Percentiles rank a stretch among this genome's conserved stretches.
Conservation (phyloP, 2,888 invertebrate species). For the Lepetodrilus schrolli region DNA sequence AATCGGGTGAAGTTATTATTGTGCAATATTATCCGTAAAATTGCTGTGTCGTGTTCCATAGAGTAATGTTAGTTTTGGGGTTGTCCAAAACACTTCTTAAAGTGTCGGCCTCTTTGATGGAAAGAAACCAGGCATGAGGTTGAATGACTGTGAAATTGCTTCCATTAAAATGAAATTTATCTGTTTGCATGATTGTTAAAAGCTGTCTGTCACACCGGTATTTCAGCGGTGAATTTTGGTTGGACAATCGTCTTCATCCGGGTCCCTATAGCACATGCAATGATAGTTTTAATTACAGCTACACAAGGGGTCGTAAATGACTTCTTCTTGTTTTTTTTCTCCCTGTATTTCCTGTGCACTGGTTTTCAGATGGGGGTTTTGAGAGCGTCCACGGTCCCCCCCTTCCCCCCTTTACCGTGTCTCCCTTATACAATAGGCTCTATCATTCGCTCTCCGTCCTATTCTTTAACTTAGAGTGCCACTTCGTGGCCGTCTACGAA, state of each 20-base stretch:
- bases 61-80: constrained; percentile 12
- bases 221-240: too few species aligned
- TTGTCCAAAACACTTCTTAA: neutral
- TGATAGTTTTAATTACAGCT: constrained; percentile 18
- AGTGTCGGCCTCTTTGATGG: neutral
- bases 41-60: constrained; percentile 1
- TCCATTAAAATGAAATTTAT: constrained; percentile 33
- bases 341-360: neutral
- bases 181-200: constrained; percentile 21
- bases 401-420: neutral
- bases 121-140: constrained; percentile 21
- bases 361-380: neutral
- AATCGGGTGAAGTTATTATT: too few species aligned
- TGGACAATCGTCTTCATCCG: too few species aligned
- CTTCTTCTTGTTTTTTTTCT: too few species aligned
- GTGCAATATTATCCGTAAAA: constrained; percentile 18
- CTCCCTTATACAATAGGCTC: neutral
- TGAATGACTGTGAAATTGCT: constrained; percentile 29
- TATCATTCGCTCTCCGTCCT: neutral
- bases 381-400: neutral
- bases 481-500: neutral
- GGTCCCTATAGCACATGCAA: neutral
- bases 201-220: neutral
- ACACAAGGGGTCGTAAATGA: constrained; percentile 15
- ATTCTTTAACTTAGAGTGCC: neutral